Evolutionary conservation across 2,888 invertebrate species (phyloP), one percentile per base, ranked within the genome.

Genomic region (Gnatocerus cornutus): DNA sequence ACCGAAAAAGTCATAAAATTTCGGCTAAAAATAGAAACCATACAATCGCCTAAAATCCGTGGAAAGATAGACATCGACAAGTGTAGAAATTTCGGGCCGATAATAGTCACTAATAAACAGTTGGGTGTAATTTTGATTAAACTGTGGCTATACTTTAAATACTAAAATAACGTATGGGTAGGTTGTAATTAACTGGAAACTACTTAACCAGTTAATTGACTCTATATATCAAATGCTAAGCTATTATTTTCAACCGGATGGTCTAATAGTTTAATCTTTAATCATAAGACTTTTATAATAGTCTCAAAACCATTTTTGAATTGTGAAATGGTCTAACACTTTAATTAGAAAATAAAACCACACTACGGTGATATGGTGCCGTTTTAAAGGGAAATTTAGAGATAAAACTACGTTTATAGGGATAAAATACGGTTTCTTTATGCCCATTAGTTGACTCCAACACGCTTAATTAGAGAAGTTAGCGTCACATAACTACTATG

Each of bases 171-270:
- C 68, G 73, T 68, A 73, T 72, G 67, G 75, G 72, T 74, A 77
- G 72, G 72, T 72, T 76, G 75, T 76, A 79, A 79, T 79, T 79
- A 79, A 73, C 73, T 75, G 69, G 71, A 73, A 77, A 77, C 76
- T 78, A 77, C 77, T 77, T 76, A 75, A 76, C 70, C 70, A 72
- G 75, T 77, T 78, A 78, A 79, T 78, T 77, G 78, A 73, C 71
- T 76, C 76, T 75, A 76, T 77, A 77, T 76, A 79, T 79, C 76
- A 76, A 77, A 74, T 71, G 65, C 71, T 71, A 73, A 73, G 71
- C 76, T 76, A 76, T 78, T 77, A 78, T 78, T 78, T 67, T 77
- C 71, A 74, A 77, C 77, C 77, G 77, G 77, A 78, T 77, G 77
- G 74, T 75, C 77, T 77, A 79, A 77, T 76, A 76, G 74, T 75